Percentiles rank a stretch among this genome's conserved stretches.
phyloP scores from a whole-genome alignment of 2,113 vertebrate species.

The Equus przewalskii region DNA sequence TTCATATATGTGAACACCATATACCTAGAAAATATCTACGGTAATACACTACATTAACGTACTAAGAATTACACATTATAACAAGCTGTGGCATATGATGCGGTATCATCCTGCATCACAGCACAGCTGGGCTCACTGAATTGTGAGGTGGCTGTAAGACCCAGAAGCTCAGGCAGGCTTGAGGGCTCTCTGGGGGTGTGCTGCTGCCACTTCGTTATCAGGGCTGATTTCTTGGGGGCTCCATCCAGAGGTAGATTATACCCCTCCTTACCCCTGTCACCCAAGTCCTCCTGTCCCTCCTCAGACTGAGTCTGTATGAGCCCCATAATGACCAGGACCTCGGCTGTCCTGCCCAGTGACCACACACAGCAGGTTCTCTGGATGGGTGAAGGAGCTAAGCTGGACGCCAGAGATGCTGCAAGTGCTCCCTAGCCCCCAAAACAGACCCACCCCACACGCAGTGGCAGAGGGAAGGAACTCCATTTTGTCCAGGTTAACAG shows the following conservation, averaged over 20 bases:
- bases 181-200: background rate
- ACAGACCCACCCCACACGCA: background rate
- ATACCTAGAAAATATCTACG: background rate
- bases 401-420: background rate
- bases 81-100: background rate
- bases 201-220: background rate
- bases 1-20: rapidly evolving
- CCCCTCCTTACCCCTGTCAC: background rate
- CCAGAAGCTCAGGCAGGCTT: background rate
- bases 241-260: background rate
- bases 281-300: background rate
- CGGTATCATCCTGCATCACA: rapidly evolving
- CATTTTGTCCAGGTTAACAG: background rate
- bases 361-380: background rate
- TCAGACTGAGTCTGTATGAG: background rate
- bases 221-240: background rate
- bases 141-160: background rate
- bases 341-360: background rate
- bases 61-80: background rate
- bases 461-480: background rate
- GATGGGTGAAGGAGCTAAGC: background rate
- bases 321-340: background rate
- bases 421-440: background rate
- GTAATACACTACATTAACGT: rapidly evolving
- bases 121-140: background rate